Evolutionary conservation across 2,797 vertebrate species (phyloP).

Genomic region (Ctenochaetus hawaiiensis): DNA sequence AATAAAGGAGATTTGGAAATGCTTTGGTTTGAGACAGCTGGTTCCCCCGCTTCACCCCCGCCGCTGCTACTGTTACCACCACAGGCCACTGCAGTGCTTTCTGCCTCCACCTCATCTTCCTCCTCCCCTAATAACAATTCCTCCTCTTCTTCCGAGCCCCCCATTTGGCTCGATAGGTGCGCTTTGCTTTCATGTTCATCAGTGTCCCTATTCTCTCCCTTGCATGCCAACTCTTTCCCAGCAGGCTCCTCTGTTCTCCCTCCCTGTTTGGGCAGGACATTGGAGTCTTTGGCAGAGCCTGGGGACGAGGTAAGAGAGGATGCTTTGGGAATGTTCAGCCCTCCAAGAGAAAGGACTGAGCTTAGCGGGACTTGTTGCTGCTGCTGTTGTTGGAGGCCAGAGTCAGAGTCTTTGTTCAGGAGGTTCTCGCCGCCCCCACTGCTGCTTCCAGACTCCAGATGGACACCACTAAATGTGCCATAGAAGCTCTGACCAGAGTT

Average conservation of each 20-base stretch:
- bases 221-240: slow-evolving; percentile 86
- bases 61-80: slow-evolving; percentile 89
- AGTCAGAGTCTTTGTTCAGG: slow-evolving; percentile 89
- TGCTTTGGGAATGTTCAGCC: slow-evolving; percentile 89
- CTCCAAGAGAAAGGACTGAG: slow-evolving; percentile 92
- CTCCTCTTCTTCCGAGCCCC: slow-evolving; percentile 84
- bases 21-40: slow-evolving; percentile 99
- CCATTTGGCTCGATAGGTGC: slow-evolving; percentile 87
- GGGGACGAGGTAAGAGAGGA: slow-evolving; percentile 93
- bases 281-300: slow-evolving; percentile 95
- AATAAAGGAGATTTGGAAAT: slow-evolving; percentile 99
- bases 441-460: slow-evolving; percentile 90
- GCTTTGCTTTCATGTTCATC: slow-evolving; percentile 90
- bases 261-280: slow-evolving; percentile 84
- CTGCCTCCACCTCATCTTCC: slow-evolving; percentile 92
- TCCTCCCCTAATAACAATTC: slow-evolving; percentile 88
- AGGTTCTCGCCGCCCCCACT: slow-evolving; percentile 85
- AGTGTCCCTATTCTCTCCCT: slow-evolving; percentile 84
- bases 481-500: slow-evolving; percentile 99
- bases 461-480: slow-evolving; percentile 98
- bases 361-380: slow-evolving; percentile 88
- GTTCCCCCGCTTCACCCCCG: slow-evolving; percentile 90
- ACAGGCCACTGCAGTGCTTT: slow-evolving; percentile 88
- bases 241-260: slow-evolving; percentile 87
- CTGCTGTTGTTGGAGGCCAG: slow-evolving; percentile 87